Conservation (phyloP, 2,797 vertebrate species). For the Ataeniobius toweri region DNA sequence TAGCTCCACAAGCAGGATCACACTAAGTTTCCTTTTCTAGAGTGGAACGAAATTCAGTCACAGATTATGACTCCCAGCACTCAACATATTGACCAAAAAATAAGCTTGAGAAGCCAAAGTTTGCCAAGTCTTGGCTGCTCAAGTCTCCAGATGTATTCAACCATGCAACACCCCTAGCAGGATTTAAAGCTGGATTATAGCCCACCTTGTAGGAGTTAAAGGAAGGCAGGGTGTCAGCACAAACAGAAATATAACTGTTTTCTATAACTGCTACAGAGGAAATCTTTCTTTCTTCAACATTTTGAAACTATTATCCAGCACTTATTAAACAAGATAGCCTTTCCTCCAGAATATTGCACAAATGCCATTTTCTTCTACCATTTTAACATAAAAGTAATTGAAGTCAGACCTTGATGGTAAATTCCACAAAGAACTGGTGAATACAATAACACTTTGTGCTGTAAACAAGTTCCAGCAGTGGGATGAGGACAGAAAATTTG, state of each 20-base stretch:
- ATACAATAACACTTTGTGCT: slow-evolving; percentile 63
- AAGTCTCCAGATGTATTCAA: slow-evolving; percentile 27
- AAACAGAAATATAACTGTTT: slow-evolving; percentile 13
- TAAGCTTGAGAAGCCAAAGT: slow-evolving; percentile 45
- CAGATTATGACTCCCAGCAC: slow-evolving; percentile 45
- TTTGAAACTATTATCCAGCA: slow-evolving; percentile 9
- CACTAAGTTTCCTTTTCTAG: slow-evolving; percentile 75
- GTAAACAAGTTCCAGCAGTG: slow-evolving; percentile 77
- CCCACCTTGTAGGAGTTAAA: slow-evolving; percentile 18
- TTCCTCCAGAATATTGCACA: slow-evolving; percentile 3
- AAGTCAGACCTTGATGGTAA: slow-evolving; percentile 49
- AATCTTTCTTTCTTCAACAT: background rate
- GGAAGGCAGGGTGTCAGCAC: slow-evolving; percentile 9
- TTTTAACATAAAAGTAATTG: slow-evolving; percentile 37
- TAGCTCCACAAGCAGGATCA: slow-evolving; percentile 59
- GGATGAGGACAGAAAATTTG: slow-evolving; percentile 68
- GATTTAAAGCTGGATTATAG: slow-evolving; percentile 30
- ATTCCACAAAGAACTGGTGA: slow-evolving; percentile 48
- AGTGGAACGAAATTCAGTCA: slow-evolving; percentile 80
- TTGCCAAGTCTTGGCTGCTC: slow-evolving; percentile 42
- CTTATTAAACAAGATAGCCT: background rate
- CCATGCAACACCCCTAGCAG: slow-evolving; percentile 41
- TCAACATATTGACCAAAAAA: slow-evolving; percentile 48
- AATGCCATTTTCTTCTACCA: slow-evolving; percentile 15
- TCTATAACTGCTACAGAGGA: slow-evolving; percentile 4